Evolutionary conservation across 2,113 vertebrate species (phyloP).

Genomic region (Gracilinanus agilis): DNA sequence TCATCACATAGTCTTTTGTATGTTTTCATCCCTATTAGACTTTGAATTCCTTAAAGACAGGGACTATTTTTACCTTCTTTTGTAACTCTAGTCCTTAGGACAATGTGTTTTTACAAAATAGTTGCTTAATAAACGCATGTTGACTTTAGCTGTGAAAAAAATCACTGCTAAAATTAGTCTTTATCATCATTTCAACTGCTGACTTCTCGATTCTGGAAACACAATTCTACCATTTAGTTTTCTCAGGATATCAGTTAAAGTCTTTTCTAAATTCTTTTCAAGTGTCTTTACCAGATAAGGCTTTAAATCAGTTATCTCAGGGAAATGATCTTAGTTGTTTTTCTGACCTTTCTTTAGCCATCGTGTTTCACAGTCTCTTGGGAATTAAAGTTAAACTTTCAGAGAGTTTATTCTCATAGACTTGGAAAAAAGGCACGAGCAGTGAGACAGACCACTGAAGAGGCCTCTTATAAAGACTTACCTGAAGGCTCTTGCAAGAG

Average conservation of each 20-base stretch:
- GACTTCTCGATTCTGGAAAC: not conserved
- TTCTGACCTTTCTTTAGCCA: not conserved
- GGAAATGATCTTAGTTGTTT: not conserved
- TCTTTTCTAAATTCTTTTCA: not conserved
- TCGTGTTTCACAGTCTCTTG: not conserved
- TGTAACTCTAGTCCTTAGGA: not conserved
- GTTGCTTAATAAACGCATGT: not conserved
- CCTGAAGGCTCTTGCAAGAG: not conserved
- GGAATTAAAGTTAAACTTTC: not conserved
- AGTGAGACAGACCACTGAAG: not conserved
- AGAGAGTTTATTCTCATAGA: not conserved
- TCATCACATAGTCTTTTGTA: not conserved
- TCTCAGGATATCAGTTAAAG: not conserved
- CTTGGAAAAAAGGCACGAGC: not conserved
- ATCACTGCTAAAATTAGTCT: not conserved
- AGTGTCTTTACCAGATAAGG: not conserved
- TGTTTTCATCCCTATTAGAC: not conserved
- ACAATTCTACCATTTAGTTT: not conserved
- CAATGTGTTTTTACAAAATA: not conserved
- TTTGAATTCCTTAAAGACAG: not conserved
- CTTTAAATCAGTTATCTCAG: not conserved
- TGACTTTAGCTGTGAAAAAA: not conserved
- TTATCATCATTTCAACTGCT: not conserved
- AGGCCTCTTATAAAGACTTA: not conserved
- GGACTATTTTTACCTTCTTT: not conserved